Conservation (phyloP, 2,888 invertebrate genomes). For the Drosophila hamatofila region DNA sequence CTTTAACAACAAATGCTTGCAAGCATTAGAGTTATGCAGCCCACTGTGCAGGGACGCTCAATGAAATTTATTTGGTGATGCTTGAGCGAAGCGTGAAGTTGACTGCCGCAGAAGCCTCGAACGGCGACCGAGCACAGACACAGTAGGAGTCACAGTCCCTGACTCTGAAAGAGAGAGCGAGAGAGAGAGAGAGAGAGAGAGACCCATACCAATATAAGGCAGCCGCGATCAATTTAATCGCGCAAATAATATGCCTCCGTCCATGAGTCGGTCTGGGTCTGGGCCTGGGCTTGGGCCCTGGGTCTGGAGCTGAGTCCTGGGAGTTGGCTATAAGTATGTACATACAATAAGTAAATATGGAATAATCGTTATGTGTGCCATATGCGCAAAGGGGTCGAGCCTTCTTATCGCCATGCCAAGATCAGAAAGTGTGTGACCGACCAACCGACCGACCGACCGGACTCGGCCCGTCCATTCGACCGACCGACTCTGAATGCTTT, state of each 20-base stretch:
- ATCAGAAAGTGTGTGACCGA: constrained; percentile 79
- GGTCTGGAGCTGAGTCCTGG: constrained; percentile 46
- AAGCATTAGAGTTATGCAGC: background rate
- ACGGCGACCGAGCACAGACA: constrained; percentile 37
- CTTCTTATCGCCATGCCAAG: constrained; percentile 65
- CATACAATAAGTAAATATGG: constrained; percentile 84
- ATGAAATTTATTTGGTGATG: constrained; percentile 84
- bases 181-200: constrained; percentile 9
- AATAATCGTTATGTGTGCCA: constrained; percentile 78
- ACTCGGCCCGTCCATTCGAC: too few relatives aligned
- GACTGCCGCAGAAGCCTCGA: constrained; percentile 76
- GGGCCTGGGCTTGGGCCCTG: background rate
- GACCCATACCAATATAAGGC: constrained; percentile 43
- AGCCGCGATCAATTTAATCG: constrained; percentile 84
- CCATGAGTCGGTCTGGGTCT: constrained; percentile 7
- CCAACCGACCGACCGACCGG: background rate
- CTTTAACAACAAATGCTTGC: background rate
- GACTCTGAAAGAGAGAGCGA: constrained; percentile 19
- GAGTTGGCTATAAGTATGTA: constrained; percentile 56
- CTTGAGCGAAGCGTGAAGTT: constrained; percentile 83
- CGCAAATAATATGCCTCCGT: constrained; percentile 82
- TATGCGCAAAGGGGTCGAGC: constrained; percentile 61
- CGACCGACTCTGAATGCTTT: constrained; percentile 47
- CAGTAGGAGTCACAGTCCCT: constrained; percentile 50
- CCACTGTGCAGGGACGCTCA: constrained; percentile 76